Conservation (phyloP, 1,140 invertebrate genomes). For the Drosophila persimilis region DNA sequence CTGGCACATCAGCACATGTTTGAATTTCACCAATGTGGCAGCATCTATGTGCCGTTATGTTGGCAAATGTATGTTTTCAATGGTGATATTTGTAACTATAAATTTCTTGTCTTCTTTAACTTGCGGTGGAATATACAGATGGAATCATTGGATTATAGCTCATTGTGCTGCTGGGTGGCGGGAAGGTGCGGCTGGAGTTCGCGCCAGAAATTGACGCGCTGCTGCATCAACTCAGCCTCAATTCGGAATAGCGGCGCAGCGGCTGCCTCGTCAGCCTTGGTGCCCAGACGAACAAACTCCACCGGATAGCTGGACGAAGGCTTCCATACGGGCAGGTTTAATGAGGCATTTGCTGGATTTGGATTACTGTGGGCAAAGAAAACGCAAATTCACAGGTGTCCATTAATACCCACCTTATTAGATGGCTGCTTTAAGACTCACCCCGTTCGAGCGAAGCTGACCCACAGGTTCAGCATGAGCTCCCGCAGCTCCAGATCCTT, state of each 20-base stretch:
- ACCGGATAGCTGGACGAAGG: slow-evolving; percentile 81
- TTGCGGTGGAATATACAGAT: slow-evolving; percentile 15
- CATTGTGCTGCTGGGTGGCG: slow-evolving; percentile 24
- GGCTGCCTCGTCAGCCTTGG: slow-evolving; percentile 56
- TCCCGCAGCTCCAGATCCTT: slow-evolving; percentile 84
- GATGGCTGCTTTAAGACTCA: slow-evolving; percentile 73
- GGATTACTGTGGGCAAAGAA: slow-evolving; percentile 82
- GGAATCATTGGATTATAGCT: slow-evolving; percentile 48
- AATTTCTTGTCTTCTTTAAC: neutral
- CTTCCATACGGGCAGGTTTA: slow-evolving; percentile 82
- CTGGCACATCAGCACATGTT: neutral
- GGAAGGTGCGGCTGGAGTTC: slow-evolving; percentile 64
- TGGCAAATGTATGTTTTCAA: neutral
- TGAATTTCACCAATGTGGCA: neutral
- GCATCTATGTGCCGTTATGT: slow-evolving; percentile 6
- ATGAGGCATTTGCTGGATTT: slow-evolving; percentile 78
- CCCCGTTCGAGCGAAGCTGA: slow-evolving; percentile 88
- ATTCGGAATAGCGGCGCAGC: slow-evolving; percentile 39
- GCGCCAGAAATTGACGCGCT: slow-evolving; percentile 69
- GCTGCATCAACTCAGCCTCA: slow-evolving; percentile 61
- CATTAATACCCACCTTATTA: neutral
- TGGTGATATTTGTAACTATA: neutral
- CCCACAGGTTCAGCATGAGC: slow-evolving; percentile 87
- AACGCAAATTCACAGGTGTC: neutral
- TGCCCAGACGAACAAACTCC: slow-evolving; percentile 83